Evolutionary conservation across 2,888 invertebrate species (phyloP).

Genomic region (Trachelus troglodyta): DNA sequence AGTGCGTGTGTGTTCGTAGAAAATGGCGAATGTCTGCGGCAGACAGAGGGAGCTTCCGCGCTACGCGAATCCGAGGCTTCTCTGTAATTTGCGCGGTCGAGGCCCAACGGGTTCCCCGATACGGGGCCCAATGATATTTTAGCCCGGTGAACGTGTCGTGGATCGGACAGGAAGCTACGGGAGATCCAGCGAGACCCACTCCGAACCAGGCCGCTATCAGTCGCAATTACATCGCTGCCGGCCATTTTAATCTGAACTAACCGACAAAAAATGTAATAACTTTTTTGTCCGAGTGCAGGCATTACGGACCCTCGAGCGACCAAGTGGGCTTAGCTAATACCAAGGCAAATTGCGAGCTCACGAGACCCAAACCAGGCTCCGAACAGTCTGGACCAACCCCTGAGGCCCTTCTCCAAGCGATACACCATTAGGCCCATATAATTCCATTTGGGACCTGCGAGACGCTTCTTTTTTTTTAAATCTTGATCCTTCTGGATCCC

Average conservation of each 20-base stretch:
- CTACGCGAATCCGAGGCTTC: conserved; percentile 43
- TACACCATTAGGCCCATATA: not conserved
- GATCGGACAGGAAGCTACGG: not conserved
- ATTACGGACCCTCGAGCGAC: conserved; percentile 3
- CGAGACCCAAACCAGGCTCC: not conserved
- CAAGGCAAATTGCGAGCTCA: not conserved
- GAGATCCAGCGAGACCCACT: not conserved
- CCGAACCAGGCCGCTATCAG: conserved; percentile 31
- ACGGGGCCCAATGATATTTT: conserved; percentile 37
- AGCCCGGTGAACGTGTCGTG: conserved; percentile 13
- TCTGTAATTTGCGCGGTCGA: conserved; percentile 60
- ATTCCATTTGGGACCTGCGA: not conserved
- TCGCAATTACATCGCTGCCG: conserved; percentile 47
- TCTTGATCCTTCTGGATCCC: not conserved
- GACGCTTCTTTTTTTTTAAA: not conserved
- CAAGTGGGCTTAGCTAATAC: conserved; percentile 6
- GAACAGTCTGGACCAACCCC: not conserved
- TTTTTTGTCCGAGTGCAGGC: conserved; percentile 34
- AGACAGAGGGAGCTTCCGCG: conserved; percentile 35
- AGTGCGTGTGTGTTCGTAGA: not conserved
- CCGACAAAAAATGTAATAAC: conserved; percentile 47
- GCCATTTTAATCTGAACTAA: conserved; percentile 47
- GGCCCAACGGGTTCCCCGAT: conserved; percentile 47
- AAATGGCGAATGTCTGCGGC: not conserved
- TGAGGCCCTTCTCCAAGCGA: not conserved